Conservation (phyloP, 2,888 invertebrate species). For the Oeneis ivallda region DNA sequence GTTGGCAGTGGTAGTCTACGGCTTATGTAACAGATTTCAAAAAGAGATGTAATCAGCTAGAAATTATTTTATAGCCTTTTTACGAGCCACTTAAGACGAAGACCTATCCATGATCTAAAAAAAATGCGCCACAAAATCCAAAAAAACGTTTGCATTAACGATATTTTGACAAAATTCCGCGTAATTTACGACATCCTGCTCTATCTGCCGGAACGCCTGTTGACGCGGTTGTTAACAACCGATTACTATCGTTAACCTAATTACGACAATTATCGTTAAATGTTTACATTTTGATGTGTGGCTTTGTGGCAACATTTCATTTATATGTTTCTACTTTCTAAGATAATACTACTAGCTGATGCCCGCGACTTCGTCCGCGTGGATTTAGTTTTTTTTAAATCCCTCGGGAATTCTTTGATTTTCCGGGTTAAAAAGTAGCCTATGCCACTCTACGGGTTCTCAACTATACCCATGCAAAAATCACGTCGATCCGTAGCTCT, state of each 20-base stretch:
- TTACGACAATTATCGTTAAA: slow-evolving; percentile 31
- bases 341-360: too few relatives aligned
- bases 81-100: not conserved
- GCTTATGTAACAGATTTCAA: too few relatives aligned
- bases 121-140: not conserved
- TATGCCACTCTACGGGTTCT: too few relatives aligned
- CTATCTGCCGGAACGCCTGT: slow-evolving; percentile 16
- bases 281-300: slow-evolving; percentile 18
- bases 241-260: slow-evolving; percentile 29
- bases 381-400: too few relatives aligned
- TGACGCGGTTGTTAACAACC: slow-evolving; percentile 24
- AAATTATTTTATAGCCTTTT: too few relatives aligned
- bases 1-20: too few relatives aligned
- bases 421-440: too few relatives aligned
- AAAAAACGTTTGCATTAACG: slow-evolving; percentile 1
- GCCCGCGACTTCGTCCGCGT: too few relatives aligned
- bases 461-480: too few relatives aligned
- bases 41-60: too few relatives aligned
- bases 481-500: too few relatives aligned
- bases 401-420: too few relatives aligned
- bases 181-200: slow-evolving; percentile 22
- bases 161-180: slow-evolving; percentile 12
- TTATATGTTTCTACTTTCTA: slow-evolving; percentile 8
- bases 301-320: slow-evolving; percentile 2
- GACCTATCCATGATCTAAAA: not conserved